These are phyloP conservation scores for Himalopsyche tibetana DNA, from an alignment of 2,888 invertebrate genomes.

Conservation along the genomic window DNA sequence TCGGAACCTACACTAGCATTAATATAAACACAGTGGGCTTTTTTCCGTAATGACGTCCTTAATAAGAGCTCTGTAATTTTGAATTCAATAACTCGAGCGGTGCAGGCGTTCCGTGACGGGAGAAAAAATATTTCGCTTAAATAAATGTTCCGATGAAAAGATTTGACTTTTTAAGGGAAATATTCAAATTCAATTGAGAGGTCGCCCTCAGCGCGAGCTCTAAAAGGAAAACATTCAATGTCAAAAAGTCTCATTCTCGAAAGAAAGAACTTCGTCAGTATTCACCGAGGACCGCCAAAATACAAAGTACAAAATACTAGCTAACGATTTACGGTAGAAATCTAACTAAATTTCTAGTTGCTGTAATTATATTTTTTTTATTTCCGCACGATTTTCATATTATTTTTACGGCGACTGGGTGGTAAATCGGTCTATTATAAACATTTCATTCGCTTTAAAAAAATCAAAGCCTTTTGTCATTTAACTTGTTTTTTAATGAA, in stretches of 20 bases:
- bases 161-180: conserved; percentile 18
- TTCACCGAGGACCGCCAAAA: neutral
- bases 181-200: conserved; percentile 17
- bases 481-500: too few species aligned
- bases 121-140: neutral
- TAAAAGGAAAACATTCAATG: conserved; percentile 18
- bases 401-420: neutral
- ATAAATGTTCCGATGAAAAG: conserved; percentile 1
- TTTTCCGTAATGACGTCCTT: too few species aligned
- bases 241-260: neutral
- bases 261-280: neutral
- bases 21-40: too few species aligned
- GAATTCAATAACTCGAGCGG: neutral
- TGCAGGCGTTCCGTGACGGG: neutral
- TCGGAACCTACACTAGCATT: too few species aligned
- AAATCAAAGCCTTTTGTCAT: too few species aligned
- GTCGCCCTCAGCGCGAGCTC: neutral
- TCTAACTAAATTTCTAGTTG: neutral
- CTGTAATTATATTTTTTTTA: neutral
- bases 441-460: too few species aligned
- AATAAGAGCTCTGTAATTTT: neutral
- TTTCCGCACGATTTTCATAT: neutral
- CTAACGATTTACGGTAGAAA: neutral
- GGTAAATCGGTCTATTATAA: too few species aligned
- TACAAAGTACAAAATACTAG: neutral